phyloP scores from a whole-genome alignment of 2,113 vertebrate species.

The Anthoscopus minutus region DNA sequence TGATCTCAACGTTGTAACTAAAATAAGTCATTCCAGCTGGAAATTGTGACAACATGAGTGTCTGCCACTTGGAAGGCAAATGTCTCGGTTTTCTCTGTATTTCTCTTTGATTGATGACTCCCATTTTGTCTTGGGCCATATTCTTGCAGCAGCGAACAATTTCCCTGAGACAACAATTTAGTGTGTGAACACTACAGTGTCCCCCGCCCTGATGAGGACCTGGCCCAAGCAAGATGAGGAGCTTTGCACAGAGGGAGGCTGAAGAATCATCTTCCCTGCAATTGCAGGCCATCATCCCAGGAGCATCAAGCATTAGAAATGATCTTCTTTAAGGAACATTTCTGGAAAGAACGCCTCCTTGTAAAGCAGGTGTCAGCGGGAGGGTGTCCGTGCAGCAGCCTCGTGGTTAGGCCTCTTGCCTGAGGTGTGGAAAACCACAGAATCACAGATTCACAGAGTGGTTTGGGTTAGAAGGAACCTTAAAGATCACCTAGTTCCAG shows the following conservation, averaged over 20 bases:
- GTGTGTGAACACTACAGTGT: not conserved
- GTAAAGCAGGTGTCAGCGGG: fast-evolving
- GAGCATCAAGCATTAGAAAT: not conserved
- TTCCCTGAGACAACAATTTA: not conserved
- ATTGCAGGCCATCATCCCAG: not conserved
- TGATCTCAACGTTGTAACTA: constrained; percentile 14
- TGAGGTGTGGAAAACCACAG: not conserved
- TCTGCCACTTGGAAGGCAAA: constrained; percentile 38
- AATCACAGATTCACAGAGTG: not conserved
- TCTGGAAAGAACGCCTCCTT: not conserved
- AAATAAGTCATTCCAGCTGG: constrained; percentile 41
- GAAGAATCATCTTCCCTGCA: not conserved
- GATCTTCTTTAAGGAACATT: not conserved
- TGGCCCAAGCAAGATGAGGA: not conserved
- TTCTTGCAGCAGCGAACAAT: not conserved
- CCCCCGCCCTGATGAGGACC: not conserved
- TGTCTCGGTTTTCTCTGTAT: not conserved
- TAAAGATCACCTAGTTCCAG: not conserved
- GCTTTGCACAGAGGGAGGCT: not conserved
- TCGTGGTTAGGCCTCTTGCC: not conserved
- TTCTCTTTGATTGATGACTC: constrained; percentile 19
- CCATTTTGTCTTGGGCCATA: not conserved
- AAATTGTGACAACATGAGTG: constrained; percentile 20
- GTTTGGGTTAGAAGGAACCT: not conserved
- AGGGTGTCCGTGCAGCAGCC: not conserved